Base-by-base conservation (phyloP, 2,888 invertebrate genomes). In the Furcula furcula region DNA sequence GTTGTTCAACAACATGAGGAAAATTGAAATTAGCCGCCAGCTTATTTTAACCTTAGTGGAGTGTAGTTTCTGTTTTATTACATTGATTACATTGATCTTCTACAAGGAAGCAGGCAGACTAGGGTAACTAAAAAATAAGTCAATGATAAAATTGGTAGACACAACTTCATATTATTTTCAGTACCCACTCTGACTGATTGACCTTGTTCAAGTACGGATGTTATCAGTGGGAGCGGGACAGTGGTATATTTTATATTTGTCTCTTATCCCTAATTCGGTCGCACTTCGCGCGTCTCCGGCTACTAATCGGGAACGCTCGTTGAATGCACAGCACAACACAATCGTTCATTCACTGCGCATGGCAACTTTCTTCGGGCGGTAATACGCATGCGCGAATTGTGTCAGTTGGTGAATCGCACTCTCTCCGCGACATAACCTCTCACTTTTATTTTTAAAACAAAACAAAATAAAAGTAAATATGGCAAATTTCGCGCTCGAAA, bases 351-450 rank as follows among this genome's bases (percentile, higher is more conserved):
- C 14, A 39, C 36, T 51, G 76, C 81, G 76, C 76, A 75, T 68
- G 74, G 63, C 61, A 59, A 81, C 85, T 86, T 87, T 86, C 86
- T 87, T 83, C 59, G 60, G 36, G 51, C 67, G 60, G 39, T 72
- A 80, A 81, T 79, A 61, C 87, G 87, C 87, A 81, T 79, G 87
- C 79, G 86, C 55, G 52, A 71, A 66, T 38, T 63, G 71, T 79
- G 84, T 82, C 84, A 82, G 54, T 36, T 65, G 68, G 70, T 58
- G 47, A 64, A 60, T 53, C 47, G 53, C 52, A 40, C 62, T 71
- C 61, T 74, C 66, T 66, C 59, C 29, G 40, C 25, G 12, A 31
- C 41, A 60, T 78, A 83, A 83, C 81, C 79, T 56, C 39, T 51
- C 26, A 46, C 47, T 47, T 53, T 48, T 77, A 55, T 55, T 44